phyloP scores from a whole-genome alignment of 2,797 vertebrate species.

The Lacerta viridis region DNA sequence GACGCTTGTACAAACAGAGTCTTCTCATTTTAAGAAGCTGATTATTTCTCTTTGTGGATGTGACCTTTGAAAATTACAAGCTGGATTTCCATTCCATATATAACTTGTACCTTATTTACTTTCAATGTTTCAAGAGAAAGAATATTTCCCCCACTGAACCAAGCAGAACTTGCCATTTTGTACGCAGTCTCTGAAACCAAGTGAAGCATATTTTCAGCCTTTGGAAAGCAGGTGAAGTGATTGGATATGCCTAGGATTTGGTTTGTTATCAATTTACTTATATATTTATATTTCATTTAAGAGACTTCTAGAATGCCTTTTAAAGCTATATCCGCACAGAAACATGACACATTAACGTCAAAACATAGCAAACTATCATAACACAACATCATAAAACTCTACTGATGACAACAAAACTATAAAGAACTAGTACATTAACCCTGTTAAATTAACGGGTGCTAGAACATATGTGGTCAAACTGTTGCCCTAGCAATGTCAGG shows the following conservation, averaged over 20 bases:
- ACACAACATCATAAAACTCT: too few relatives aligned
- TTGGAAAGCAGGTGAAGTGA: not conserved
- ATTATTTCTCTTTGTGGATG: not conserved
- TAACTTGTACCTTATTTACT: not conserved
- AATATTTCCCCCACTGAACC: not conserved
- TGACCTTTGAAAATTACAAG: not conserved
- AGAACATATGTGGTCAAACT: too few relatives aligned
- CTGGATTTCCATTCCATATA: not conserved
- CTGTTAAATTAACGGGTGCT: too few relatives aligned
- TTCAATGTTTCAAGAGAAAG: constrained; percentile 32
- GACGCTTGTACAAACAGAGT: not conserved
- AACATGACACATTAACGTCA: too few relatives aligned
- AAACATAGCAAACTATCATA: too few relatives aligned
- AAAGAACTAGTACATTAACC: too few relatives aligned
- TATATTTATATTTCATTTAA: too few relatives aligned
- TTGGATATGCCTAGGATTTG: not conserved
- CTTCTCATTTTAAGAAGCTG: not conserved
- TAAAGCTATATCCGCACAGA: too few relatives aligned
- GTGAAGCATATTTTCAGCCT: constrained; percentile 16
- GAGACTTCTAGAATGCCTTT: too few relatives aligned
- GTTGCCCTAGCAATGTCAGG: too few relatives aligned
- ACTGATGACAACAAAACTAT: too few relatives aligned
- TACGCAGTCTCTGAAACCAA: not conserved
- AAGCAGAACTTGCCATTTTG: not conserved
- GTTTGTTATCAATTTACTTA: too few relatives aligned